These are phyloP conservation scores for Hyles vespertilio DNA, from an alignment of 1,140 invertebrate species.

Conservation along the genomic window DNA sequence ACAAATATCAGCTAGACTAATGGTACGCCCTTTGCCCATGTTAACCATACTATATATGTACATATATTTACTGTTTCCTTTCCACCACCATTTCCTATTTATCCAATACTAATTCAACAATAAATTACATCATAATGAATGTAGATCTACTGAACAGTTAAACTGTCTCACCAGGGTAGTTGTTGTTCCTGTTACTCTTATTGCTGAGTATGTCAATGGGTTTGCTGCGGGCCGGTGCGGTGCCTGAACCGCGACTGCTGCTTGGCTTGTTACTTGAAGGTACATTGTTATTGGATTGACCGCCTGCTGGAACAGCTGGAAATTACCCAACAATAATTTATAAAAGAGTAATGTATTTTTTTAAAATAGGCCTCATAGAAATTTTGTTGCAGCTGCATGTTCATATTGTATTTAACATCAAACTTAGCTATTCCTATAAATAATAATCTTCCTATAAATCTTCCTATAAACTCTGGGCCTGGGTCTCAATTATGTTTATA, in stretches of 20 bases:
- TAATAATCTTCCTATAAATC: too few relatives aligned
- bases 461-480: too few relatives aligned
- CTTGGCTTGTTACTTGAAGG: conserved; percentile 19
- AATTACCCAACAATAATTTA: not conserved
- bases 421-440: too few relatives aligned
- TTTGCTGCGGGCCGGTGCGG: conserved; percentile 39
- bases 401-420: too few relatives aligned
- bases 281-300: conserved; percentile 7
- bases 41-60: too few relatives aligned
- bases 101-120: too few relatives aligned
- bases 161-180: conserved; percentile 32
- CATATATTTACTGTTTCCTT: too few relatives aligned
- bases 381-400: too few relatives aligned
- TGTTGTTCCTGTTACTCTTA: conserved; percentile 37
- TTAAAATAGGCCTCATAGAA: too few relatives aligned
- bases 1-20: not conserved
- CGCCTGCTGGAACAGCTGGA: not conserved
- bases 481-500: too few relatives aligned
- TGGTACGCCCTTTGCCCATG: too few relatives aligned
- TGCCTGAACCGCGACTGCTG: conserved; percentile 2
- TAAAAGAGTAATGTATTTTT: not conserved
- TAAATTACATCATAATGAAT: not conserved
- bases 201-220: conserved; percentile 56
- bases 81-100: too few relatives aligned
- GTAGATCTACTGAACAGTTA: not conserved